Conservation (phyloP, 2,113 vertebrate genomes). For the Brevimyrus niger region DNA sequence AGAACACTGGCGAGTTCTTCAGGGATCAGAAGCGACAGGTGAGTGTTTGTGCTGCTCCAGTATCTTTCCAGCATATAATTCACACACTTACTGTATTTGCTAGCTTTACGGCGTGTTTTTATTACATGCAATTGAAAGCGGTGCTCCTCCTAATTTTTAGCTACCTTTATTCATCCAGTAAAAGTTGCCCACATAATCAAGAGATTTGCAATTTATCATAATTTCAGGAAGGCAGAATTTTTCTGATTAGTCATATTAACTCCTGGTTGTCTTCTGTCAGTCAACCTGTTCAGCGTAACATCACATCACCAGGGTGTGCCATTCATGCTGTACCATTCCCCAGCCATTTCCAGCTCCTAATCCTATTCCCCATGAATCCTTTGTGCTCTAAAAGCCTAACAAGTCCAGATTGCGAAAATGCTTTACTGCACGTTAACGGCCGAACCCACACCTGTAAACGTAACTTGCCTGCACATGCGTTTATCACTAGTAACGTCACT, state of each 20-base stretch:
- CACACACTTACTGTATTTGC: not conserved
- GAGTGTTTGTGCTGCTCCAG: constrained; percentile 6
- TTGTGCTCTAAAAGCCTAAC: not conserved
- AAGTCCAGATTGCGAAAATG: not conserved
- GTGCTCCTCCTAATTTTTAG: not conserved
- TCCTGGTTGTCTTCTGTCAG: not conserved
- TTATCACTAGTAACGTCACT: not conserved
- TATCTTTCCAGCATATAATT: not conserved
- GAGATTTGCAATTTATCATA: not conserved
- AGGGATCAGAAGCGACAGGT: constrained; percentile 93
- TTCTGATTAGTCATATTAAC: not conserved
- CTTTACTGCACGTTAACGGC: not conserved
- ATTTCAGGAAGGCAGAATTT: not conserved
- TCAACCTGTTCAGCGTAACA: not conserved
- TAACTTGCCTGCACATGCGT: not conserved
- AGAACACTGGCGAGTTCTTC: constrained; percentile 99
- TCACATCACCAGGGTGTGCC: not conserved
- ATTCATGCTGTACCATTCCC: not conserved
- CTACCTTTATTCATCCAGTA: not conserved
- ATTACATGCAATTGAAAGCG: not conserved
- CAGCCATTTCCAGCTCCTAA: not conserved
- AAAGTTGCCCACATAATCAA: not conserved
- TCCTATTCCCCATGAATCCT: not conserved
- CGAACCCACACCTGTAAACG: not conserved
- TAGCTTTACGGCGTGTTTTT: not conserved